Evolutionary conservation across 1,140 invertebrate species (phyloP), one percentile per base, ranked within the genome.

Genomic region (Atta colombica): DNA sequence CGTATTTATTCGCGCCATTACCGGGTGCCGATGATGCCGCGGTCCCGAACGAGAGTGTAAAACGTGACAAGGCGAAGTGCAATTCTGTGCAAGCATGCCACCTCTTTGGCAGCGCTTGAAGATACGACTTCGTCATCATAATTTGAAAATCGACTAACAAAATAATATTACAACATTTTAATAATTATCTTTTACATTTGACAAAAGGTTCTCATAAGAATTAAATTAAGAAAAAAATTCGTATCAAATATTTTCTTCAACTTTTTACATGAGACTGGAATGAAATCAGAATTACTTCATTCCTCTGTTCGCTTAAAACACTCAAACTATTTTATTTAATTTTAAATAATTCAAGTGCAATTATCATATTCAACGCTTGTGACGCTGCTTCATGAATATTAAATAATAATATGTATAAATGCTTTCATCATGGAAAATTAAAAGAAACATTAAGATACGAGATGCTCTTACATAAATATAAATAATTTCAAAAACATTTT

Each of bases 1-100:
- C 68, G 68, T 74, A 82, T 84, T 84, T 84, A 74, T 84, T 60
- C 69, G 39, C 55, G 66, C 65, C 45, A 78, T 78, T 78, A 78
- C 61, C 31, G 51, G 14, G 14, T n/a, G 65, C 35, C 61, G 39
- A 58, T 16, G 49, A 69, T 69, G 65, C 49, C 31, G 16, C 71
- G 25, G 25, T 66, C 25, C 16, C 21, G 66, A 60, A 21, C 66
- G 25, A 21, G 53, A 49, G 66, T 72, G 25, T 49, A 28, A 82
- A 60, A 81, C 65, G 77, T 80, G 63, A 69, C 63, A 39, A 49
- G 14, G 68, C 68, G 53, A 60, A n/a, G 39, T 72, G 68, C 39
- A 39, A 53, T 65, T 78, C 45, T 12, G 31, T 31, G n/a, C 35
- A n/a, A 68, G 66, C 31, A 18, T 35, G 45, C 21, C 58, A 45